Conservation (phyloP, 1,140 invertebrate genomes). For the Camponotus pennsylvanicus region DNA sequence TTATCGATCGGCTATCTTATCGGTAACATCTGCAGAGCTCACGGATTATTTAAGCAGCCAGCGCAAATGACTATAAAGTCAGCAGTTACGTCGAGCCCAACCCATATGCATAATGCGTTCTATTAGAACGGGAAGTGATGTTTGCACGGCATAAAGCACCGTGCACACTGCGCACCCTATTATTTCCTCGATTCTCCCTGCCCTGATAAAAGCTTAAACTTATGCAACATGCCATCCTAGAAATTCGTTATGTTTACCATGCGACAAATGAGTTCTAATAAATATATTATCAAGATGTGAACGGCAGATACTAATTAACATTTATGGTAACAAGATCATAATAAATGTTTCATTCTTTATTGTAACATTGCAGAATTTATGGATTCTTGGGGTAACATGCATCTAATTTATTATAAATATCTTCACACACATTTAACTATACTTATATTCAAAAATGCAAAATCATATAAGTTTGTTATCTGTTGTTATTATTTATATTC, state of each 20-base stretch:
- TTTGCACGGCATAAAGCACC: constrained; percentile 74
- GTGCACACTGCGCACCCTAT: constrained; percentile 33
- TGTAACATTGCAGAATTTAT: too few relatives aligned
- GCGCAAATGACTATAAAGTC: constrained; percentile 73
- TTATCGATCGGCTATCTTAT: constrained; percentile 53
- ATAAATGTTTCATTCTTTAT: neutral
- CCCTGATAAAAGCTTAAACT: constrained; percentile 39
- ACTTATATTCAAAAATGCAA: neutral
- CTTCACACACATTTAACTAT: neutral
- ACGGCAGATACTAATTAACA: constrained; percentile 35
- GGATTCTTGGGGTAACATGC: too few relatives aligned
- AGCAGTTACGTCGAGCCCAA: constrained; percentile 70
- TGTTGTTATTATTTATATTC: neutral
- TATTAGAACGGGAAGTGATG: constrained; percentile 65
- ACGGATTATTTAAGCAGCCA: constrained; percentile 72
- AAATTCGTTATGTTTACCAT: constrained; percentile 39
- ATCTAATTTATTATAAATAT: constrained; percentile 33
- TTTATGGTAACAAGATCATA: constrained; percentile 6
- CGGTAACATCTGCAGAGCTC: constrained; percentile 63
- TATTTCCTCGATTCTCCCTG: constrained; percentile 15
- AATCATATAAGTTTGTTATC: constrained; percentile 5
- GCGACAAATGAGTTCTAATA: constrained; percentile 5
- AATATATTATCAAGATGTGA: constrained; percentile 18
- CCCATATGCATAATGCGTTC: constrained; percentile 75
- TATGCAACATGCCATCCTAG: constrained; percentile 23